Conservation (phyloP, 2,888 invertebrate genomes). For the Theretra japonica region DNA sequence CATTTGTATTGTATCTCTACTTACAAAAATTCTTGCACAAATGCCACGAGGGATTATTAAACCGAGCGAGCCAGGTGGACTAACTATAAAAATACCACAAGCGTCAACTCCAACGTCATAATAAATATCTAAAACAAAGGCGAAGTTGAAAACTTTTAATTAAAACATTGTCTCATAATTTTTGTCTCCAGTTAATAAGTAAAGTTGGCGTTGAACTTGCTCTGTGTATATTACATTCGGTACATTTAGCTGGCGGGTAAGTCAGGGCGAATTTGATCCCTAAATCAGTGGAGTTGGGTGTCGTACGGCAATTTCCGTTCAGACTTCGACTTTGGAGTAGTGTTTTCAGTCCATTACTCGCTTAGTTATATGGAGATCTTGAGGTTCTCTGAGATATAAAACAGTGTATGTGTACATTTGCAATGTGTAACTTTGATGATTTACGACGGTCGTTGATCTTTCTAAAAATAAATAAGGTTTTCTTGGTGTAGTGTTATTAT, state of each 20-base stretch:
- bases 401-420: too few relatives aligned
- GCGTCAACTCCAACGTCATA: background rate
- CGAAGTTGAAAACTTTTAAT: slow-evolving; percentile 16
- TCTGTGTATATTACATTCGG: slow-evolving; percentile 26
- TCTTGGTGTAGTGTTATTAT: too few relatives aligned
- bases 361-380: background rate
- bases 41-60: background rate
- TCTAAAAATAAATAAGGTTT: too few relatives aligned
- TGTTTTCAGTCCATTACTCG: slow-evolving; percentile 6
- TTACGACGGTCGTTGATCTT: too few relatives aligned
- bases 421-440: too few relatives aligned
- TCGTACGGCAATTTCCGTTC: slow-evolving; percentile 2
- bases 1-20: too few relatives aligned
- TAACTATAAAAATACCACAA: slow-evolving; percentile 1
- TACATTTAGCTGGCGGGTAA: slow-evolving; percentile 21
- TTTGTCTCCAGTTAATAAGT: slow-evolving; percentile 17
- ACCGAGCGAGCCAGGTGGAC: background rate
- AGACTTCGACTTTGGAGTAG: slow-evolving; percentile 13
- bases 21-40: too few relatives aligned
- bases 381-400: background rate
- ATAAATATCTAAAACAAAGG: background rate
- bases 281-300: slow-evolving; percentile 1
- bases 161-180: slow-evolving; percentile 26
- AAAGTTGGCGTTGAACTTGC: background rate
- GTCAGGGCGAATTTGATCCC: background rate